These are phyloP conservation scores for Oreonectes daqikongensis DNA, from an alignment of 2,797 vertebrate species.

Conservation along the genomic window DNA sequence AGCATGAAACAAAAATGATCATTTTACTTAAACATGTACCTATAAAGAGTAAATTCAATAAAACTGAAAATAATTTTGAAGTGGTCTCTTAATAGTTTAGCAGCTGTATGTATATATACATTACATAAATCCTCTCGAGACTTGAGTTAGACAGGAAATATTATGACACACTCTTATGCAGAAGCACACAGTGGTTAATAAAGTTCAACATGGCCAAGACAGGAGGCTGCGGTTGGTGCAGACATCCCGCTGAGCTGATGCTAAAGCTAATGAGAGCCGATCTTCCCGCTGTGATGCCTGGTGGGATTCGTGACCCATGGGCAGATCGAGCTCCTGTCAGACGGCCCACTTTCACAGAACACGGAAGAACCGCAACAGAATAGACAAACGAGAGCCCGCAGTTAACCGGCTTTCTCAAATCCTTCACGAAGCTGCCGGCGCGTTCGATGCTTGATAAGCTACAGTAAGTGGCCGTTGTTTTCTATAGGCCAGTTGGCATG, in stretches of 20 bases:
- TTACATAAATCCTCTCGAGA: slow-evolving; percentile 33
- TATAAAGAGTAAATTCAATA: no score
- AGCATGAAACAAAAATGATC: no score
- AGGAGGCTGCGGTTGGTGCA: slow-evolving; percentile 38
- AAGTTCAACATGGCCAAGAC: slow-evolving; percentile 46
- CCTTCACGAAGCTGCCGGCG: background rate
- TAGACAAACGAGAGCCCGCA: slow-evolving; percentile 30
- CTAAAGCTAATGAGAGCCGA: slow-evolving; percentile 62
- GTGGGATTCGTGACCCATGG: slow-evolving; percentile 48
- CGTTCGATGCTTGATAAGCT: slow-evolving; percentile 1
- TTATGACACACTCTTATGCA: slow-evolving; percentile 48
- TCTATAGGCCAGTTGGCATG: slow-evolving; percentile 31
- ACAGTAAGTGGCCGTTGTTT: slow-evolving; percentile 9
- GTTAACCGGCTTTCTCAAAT: background rate
- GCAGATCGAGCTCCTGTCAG: slow-evolving; percentile 43
- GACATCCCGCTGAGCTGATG: slow-evolving; percentile 51
- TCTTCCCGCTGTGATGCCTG: slow-evolving; percentile 54
- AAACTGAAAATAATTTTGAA: no score
- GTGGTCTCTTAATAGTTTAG: no score
- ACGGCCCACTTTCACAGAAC: slow-evolving; percentile 23
- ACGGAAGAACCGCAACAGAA: slow-evolving; percentile 20
- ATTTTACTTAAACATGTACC: no score
- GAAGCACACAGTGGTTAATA: slow-evolving; percentile 50
- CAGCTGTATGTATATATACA: background rate
- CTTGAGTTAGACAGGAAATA: slow-evolving; percentile 37